Evolutionary conservation across 2,113 vertebrate species (phyloP).

Genomic region (Petroica traversi): DNA sequence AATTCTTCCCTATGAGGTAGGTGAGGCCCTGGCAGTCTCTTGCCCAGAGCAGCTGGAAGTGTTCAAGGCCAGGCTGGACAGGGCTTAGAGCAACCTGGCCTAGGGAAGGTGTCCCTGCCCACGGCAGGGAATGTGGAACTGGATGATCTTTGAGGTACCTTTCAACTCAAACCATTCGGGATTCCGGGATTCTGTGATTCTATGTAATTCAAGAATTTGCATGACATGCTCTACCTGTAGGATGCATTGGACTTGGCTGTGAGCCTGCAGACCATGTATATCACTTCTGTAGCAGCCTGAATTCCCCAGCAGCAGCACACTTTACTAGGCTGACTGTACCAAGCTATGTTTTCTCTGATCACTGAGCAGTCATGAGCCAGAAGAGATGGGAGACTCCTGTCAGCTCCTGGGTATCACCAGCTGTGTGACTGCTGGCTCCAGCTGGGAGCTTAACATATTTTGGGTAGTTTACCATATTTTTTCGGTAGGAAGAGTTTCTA

Average conservation of each 20-base stretch:
- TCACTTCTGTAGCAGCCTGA: fast-evolving
- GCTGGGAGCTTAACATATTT: too few species aligned
- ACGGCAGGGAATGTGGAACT: background rate
- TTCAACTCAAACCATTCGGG: too few species aligned
- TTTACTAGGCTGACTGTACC: background rate
- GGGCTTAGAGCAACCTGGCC: background rate
- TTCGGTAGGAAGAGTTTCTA: background rate
- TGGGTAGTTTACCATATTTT: too few species aligned
- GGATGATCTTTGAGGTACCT: background rate
- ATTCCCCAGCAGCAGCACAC: background rate
- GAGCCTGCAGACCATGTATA: background rate
- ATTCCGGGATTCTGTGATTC: background rate
- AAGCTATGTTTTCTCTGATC: background rate
- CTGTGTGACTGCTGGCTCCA: background rate
- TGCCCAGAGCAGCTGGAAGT: background rate
- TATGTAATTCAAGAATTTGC: fast-evolving
- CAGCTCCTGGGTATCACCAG: background rate
- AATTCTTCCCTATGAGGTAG: background rate
- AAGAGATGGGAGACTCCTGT: background rate
- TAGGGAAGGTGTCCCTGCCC: background rate
- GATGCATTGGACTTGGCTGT: background rate
- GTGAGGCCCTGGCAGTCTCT: background rate
- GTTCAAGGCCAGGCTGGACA: background rate
- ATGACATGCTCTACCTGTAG: fast-evolving
- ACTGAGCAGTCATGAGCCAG: background rate